Evolutionary conservation across 2,888 invertebrate species (phyloP).

Genomic region (Diarsia mendica): DNA sequence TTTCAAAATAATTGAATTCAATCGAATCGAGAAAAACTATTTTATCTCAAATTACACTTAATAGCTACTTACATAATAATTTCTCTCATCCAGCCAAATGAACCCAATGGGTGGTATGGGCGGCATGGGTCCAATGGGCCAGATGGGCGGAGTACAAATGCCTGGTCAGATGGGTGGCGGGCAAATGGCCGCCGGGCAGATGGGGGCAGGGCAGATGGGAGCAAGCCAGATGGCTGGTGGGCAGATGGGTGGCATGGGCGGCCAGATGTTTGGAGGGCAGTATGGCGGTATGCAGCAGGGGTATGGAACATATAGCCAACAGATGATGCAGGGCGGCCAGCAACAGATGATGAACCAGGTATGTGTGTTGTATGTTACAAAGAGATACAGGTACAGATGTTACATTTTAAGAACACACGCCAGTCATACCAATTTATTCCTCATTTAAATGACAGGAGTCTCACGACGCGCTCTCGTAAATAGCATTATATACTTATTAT

Average conservation of each 20-base stretch:
- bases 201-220: constrained; percentile 83
- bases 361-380: not conserved
- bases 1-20: not conserved
- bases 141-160: constrained; percentile 85
- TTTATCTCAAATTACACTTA: not conserved
- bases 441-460: not conserved
- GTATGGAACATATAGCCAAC: constrained; percentile 85
- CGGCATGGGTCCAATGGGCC: constrained; percentile 85
- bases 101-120: constrained; percentile 81
- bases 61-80: not conserved
- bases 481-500: too few relatives aligned
- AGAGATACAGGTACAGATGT: not conserved
- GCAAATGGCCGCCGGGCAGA: constrained; percentile 82
- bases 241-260: constrained; percentile 87
- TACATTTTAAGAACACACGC: not conserved
- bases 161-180: constrained; percentile 80
- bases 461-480: too few relatives aligned
- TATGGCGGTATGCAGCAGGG: constrained; percentile 92
- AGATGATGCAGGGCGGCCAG: constrained; percentile 89
- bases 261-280: constrained; percentile 91
- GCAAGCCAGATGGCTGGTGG: constrained; percentile 84
- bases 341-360: constrained; percentile 90
- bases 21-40: too few relatives aligned
- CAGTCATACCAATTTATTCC: not conserved
- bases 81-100: constrained; percentile 81